Evolutionary conservation across 2,888 invertebrate genomes (phyloP).

Genomic region (Isoperla grammatica): DNA sequence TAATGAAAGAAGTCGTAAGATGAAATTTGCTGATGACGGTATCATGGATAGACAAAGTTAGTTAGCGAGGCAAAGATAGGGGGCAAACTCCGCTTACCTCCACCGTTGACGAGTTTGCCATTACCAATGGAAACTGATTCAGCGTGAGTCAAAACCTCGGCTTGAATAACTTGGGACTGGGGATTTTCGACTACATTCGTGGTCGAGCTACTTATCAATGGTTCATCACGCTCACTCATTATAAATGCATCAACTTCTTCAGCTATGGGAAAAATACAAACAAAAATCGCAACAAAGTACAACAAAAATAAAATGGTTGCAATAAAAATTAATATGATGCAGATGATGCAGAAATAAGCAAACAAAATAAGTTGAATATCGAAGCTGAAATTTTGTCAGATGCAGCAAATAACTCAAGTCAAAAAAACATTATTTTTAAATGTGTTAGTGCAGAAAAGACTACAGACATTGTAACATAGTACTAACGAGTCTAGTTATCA

Average conservation of each 20-base stretch:
- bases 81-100: not conserved
- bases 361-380: not conserved
- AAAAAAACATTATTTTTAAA: too few relatives aligned
- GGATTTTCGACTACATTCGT: not conserved
- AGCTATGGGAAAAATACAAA: slow-evolving; percentile 22
- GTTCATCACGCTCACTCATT: slow-evolving; percentile 18
- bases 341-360: not conserved
- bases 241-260: slow-evolving; percentile 24
- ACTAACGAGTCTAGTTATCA: too few relatives aligned
- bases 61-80: too few relatives aligned
- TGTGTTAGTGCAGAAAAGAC: too few relatives aligned
- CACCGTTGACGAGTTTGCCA: not conserved
- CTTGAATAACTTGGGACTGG: not conserved
- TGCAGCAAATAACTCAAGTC: too few relatives aligned
- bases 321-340: too few relatives aligned
- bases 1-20: too few relatives aligned
- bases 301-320: not conserved
- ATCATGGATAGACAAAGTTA: too few relatives aligned
- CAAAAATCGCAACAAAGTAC: not conserved
- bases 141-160: too few relatives aligned
- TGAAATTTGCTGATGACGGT: too few relatives aligned
- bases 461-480: too few relatives aligned
- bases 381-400: not conserved
- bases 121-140: too few relatives aligned
- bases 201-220: slow-evolving; percentile 1